Percentiles rank a stretch among this genome's conserved stretches.
phyloP scores from a whole-genome alignment of 2,888 invertebrate species.

The Idaea straminata region DNA sequence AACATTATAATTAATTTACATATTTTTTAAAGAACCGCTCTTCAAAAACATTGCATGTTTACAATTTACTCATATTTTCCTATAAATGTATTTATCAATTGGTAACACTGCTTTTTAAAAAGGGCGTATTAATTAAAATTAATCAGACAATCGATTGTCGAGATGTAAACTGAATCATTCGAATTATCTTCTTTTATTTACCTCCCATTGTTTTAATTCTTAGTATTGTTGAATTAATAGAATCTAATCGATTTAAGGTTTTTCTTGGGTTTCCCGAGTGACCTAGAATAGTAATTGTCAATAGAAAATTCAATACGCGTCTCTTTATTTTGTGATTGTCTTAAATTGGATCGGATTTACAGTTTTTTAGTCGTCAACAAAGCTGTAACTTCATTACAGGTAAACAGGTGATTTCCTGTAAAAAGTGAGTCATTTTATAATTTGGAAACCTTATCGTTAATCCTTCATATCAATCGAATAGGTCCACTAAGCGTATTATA shows the following conservation, averaged over 20 bases:
- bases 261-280: conserved; percentile 20
- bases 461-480: too few relatives aligned
- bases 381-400: neutral
- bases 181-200: conserved; percentile 4
- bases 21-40: too few relatives aligned
- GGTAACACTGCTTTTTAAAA: neutral
- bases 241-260: conserved; percentile 9
- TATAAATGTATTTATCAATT: neutral
- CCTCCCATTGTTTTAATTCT: conserved; percentile 7
- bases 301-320: neutral
- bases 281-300: conserved; percentile 17
- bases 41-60: too few relatives aligned
- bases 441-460: too few relatives aligned
- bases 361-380: neutral
- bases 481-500: too few relatives aligned
- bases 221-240: conserved; percentile 9
- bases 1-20: too few relatives aligned
- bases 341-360: neutral
- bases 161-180: neutral
- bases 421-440: too few relatives aligned
- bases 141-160: neutral
- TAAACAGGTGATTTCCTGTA: too few relatives aligned
- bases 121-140: neutral
- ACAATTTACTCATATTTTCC: too few relatives aligned
- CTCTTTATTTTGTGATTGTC: neutral